phyloP scores from a whole-genome alignment of 2,797 vertebrate genomes.

The Buceros bicornis region DNA sequence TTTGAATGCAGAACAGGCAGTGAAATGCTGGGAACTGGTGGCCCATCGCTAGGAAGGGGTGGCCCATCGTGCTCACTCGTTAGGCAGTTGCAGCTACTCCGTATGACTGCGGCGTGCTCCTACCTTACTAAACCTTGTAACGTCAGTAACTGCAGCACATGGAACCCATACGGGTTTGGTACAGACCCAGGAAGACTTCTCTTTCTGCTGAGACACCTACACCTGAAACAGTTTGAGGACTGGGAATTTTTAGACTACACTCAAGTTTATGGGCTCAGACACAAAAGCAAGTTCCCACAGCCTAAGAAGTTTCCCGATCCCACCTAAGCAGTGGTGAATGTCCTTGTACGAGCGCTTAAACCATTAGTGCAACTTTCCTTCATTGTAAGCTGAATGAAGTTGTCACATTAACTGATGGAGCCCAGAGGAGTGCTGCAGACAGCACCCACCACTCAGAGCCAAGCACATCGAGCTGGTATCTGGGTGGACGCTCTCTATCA shows the following conservation, averaged over 20 bases:
- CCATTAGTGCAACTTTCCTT: neutral
- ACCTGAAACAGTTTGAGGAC: neutral
- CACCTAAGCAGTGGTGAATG: accelerated
- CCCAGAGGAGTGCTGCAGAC: neutral
- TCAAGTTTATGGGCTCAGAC: neutral
- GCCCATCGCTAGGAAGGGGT: accelerated
- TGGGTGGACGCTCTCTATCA: accelerated
- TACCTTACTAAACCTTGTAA: neutral
- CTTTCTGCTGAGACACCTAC: neutral
- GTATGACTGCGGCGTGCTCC: accelerated
- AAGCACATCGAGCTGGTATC: accelerated
- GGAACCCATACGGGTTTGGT: neutral
- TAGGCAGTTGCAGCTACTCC: neutral
- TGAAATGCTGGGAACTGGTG: accelerated
- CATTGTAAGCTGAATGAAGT: neutral
- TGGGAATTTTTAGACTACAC: neutral
- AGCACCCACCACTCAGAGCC: accelerated
- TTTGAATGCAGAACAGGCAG: neutral
- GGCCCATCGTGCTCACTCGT: neutral
- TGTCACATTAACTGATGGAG: neutral
- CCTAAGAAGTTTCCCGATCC: neutral
- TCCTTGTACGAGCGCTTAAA: neutral
- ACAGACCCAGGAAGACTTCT: neutral
- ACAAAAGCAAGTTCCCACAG: neutral
- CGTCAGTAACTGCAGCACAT: accelerated